These are phyloP conservation scores for Rhea pennata DNA, from an alignment of 2,113 vertebrate species.

Conservation along the genomic window DNA sequence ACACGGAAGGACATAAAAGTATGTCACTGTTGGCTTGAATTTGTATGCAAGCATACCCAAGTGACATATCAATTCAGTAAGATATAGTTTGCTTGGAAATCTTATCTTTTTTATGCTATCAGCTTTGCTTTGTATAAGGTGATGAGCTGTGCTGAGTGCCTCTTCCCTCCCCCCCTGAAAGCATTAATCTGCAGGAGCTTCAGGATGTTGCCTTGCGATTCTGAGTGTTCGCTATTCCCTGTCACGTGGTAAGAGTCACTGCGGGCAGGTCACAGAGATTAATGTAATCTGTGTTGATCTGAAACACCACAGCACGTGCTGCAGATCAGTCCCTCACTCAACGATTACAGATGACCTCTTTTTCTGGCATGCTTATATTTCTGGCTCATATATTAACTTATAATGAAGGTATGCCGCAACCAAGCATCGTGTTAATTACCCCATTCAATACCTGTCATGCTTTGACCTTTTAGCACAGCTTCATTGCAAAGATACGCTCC, in stretches of 20 bases:
- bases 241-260: background rate
- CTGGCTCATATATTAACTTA: background rate
- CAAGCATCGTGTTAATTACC: background rate
- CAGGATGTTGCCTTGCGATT: background rate
- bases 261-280: background rate
- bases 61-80: slow-evolving; percentile 37
- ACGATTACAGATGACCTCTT: slow-evolving; percentile 8
- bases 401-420: background rate
- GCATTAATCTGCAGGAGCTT: background rate
- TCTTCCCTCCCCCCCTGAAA: background rate
- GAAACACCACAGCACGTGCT: background rate
- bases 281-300: background rate
- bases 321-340: background rate
- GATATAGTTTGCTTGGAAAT: slow-evolving; percentile 32
- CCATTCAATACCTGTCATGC: background rate
- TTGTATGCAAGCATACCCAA: slow-evolving; percentile 6
- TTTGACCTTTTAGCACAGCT: background rate
- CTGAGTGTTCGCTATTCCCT: background rate
- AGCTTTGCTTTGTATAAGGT: slow-evolving; percentile 6
- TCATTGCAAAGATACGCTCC: background rate
- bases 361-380: background rate
- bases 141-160: background rate
- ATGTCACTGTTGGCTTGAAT: background rate
- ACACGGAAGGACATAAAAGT: background rate
- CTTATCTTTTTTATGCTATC: slow-evolving; percentile 37